phyloP scores from a whole-genome alignment of 2,797 vertebrate genomes.

The Sebastes vulpes region DNA sequence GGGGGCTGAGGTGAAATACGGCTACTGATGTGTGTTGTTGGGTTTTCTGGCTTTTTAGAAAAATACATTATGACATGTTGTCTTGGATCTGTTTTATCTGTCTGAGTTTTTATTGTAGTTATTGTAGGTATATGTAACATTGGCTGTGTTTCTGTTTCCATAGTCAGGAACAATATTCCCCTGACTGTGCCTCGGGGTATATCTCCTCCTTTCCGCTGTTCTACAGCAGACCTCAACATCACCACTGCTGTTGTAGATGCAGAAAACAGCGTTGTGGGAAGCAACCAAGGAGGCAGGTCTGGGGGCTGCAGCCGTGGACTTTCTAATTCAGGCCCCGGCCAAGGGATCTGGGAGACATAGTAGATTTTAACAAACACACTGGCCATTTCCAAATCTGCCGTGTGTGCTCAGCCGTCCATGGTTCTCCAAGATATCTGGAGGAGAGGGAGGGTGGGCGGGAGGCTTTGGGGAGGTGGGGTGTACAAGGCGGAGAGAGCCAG shows the following conservation, averaged over 20 bases:
- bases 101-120: conserved; percentile 74
- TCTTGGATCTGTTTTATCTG: conserved; percentile 68
- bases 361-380: conserved; percentile 83
- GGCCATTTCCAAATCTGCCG: conserved; percentile 82
- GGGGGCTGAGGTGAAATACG: conserved; percentile 53
- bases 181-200: conserved; percentile 77
- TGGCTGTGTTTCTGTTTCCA: conserved; percentile 77
- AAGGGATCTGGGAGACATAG: conserved; percentile 75
- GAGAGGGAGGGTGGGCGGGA: conserved; percentile 69
- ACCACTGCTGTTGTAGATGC: conserved; percentile 72
- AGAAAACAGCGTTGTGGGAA: conserved; percentile 71
- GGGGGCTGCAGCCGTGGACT: conserved; percentile 66
- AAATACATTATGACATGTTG: conserved; percentile 58
- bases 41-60: conserved; percentile 28
- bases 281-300: conserved; percentile 75
- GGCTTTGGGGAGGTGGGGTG: conserved; percentile 75
- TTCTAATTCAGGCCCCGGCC: conserved; percentile 75
- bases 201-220: conserved; percentile 80
- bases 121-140: conserved; percentile 75
- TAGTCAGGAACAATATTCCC: conserved; percentile 82
- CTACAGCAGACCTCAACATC: conserved; percentile 77
- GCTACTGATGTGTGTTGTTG: conserved; percentile 26
- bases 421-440: conserved; percentile 83
- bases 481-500: conserved; percentile 78
- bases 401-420: conserved; percentile 80